Conservation (phyloP, 2,888 invertebrate species). For the Lepidocyrtinus sp. region DNA sequence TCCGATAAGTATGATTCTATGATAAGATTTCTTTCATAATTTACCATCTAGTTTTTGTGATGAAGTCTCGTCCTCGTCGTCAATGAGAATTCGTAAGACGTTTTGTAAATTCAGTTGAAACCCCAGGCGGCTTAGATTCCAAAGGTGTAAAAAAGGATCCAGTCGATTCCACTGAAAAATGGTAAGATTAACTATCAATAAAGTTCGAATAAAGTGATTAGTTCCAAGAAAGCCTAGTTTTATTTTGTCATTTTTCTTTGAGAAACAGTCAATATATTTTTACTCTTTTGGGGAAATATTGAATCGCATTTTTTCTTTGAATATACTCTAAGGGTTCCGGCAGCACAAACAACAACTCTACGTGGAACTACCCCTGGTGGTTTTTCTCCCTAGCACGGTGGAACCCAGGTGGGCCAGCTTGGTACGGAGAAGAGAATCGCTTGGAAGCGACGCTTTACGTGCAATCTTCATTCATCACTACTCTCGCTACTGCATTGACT, state of each 20-base stretch:
- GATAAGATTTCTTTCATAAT: too few relatives aligned
- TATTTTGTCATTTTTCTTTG: too few relatives aligned
- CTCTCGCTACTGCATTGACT: slow-evolving; percentile 53
- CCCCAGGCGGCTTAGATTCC: too few relatives aligned
- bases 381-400: slow-evolving; percentile 67
- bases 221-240: too few relatives aligned
- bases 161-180: not conserved
- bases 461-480: slow-evolving; percentile 55
- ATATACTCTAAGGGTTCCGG: slow-evolving; percentile 4
- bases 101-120: too few relatives aligned
- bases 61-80: too few relatives aligned
- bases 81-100: too few relatives aligned
- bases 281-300: not conserved
- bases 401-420: slow-evolving; percentile 68
- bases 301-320: not conserved
- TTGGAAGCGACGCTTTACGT: slow-evolving; percentile 61
- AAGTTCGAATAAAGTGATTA: too few relatives aligned
- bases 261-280: too few relatives aligned
- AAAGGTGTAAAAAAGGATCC: not conserved
- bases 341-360: slow-evolving; percentile 36
- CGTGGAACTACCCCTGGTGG: slow-evolving; percentile 68
- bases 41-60: too few relatives aligned
- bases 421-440: slow-evolving; percentile 62
- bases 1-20: too few relatives aligned
- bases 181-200: not conserved